These are phyloP conservation scores for Callospermophilus lateralis DNA, from an alignment of 2,113 vertebrate species.

Conservation along the genomic window DNA sequence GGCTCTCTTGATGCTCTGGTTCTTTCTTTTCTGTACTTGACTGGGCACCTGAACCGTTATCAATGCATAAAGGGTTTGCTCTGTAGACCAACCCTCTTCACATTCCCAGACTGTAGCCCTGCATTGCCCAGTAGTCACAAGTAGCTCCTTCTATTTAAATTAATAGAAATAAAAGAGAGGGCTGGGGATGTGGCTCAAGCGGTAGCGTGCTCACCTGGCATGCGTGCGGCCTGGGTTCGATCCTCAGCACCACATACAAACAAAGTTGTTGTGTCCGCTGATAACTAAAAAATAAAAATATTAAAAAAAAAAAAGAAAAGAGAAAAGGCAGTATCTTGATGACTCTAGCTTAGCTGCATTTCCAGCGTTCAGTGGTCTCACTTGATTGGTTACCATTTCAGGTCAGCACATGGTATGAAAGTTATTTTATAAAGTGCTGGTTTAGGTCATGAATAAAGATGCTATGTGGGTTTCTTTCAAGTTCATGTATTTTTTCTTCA, in stretches of 20 bases:
- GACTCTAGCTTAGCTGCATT: no score
- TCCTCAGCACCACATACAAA: no score
- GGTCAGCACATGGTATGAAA: background rate
- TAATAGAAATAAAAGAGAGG: background rate
- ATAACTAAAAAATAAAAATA: no score
- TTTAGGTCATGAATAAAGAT: no score
- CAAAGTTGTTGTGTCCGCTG: no score
- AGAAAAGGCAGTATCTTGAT: background rate
- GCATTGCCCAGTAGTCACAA: background rate
- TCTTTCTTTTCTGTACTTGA: background rate
- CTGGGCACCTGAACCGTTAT: no score
- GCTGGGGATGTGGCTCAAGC: no score
- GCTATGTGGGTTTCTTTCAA: background rate
- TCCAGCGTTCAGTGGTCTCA: background rate
- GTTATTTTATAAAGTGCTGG: background rate
- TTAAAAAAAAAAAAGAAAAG: no score
- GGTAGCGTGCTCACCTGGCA: no score
- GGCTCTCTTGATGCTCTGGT: background rate
- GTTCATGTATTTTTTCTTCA: background rate
- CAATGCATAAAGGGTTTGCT: background rate
- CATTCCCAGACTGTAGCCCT: background rate
- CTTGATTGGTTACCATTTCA: accelerated
- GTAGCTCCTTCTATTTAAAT: background rate
- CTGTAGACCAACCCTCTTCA: background rate
- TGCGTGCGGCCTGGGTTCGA: no score